Percentiles rank a stretch among this genome's conserved stretches.
Conservation (phyloP, 2,888 invertebrate species). For the Pyrocoelia pectoralis region DNA sequence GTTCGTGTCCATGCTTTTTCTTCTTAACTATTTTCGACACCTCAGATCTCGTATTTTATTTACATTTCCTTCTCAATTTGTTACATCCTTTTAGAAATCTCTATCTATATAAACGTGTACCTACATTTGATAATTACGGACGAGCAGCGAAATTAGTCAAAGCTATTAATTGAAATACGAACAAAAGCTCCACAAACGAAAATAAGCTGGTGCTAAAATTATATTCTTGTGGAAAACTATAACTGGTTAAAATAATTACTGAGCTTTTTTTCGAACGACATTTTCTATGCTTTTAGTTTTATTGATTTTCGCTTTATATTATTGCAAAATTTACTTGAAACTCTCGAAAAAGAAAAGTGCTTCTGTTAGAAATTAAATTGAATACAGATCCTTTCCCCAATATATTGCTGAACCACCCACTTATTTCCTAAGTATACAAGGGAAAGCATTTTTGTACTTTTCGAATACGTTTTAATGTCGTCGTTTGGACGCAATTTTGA, state of each 20-base stretch:
- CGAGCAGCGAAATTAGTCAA: neutral
- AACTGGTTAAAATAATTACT: neutral
- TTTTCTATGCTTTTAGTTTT: neutral
- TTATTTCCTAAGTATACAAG: no score
- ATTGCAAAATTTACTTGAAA: neutral
- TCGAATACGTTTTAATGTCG: no score
- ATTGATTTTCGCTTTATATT: neutral
- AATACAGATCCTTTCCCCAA: neutral
- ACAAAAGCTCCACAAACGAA: neutral
- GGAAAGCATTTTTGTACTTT: no score
- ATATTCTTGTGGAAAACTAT: neutral
- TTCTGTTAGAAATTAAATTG: neutral
- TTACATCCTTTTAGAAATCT: constrained; percentile 17
- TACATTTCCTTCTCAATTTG: constrained; percentile 29
- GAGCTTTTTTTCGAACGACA: neutral
- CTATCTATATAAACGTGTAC: constrained; percentile 3
- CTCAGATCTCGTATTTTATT: constrained; percentile 30
- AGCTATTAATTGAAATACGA: neutral
- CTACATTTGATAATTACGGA: constrained; percentile 8
- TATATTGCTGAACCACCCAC: no score
- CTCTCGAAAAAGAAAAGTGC: neutral
- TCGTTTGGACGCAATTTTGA: no score
- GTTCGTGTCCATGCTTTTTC: constrained; percentile 29
- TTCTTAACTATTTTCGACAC: constrained; percentile 20
- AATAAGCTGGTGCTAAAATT: neutral